These are phyloP conservation scores for Proterorhinus semilunaris DNA, from an alignment of 2,113 vertebrate species.

Conservation along the genomic window DNA sequence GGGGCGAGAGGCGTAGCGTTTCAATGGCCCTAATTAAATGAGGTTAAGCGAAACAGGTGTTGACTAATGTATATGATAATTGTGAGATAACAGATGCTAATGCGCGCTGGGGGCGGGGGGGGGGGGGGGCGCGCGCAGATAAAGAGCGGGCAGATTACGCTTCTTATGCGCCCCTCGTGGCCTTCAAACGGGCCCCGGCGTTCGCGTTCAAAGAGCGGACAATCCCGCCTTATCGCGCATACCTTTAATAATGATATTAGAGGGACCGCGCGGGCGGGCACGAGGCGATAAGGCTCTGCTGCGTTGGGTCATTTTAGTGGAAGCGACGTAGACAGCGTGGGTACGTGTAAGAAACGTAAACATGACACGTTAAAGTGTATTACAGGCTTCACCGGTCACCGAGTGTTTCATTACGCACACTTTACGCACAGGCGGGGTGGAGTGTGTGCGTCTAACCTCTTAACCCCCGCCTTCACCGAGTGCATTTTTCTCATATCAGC, in stretches of 20 bases:
- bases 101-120: slow-evolving; percentile 37
- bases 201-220: slow-evolving; percentile 39
- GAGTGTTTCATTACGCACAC: neutral
- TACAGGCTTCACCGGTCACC: neutral
- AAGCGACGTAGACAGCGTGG: neutral
- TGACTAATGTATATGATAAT: slow-evolving; percentile 84
- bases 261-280: slow-evolving; percentile 3
- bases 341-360: neutral
- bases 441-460: no score
- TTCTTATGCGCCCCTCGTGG: slow-evolving; percentile 53
- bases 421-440: no score
- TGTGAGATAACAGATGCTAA: slow-evolving; percentile 79
- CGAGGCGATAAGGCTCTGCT: neutral
- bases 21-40: slow-evolving; percentile 73
- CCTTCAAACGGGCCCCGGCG: slow-evolving; percentile 43
- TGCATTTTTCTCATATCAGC: no score
- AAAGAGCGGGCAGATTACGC: slow-evolving; percentile 71
- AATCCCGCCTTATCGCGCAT: slow-evolving; percentile 30
- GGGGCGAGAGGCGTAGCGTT: slow-evolving; percentile 29
- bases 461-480: no score
- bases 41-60: slow-evolving; percentile 79
- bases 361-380: neutral
- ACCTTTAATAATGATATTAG: slow-evolving; percentile 41
- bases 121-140: slow-evolving; percentile 47
- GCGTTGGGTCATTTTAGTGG: neutral